These are phyloP conservation scores for Tuta absoluta DNA, from an alignment of 2,888 invertebrate genomes.

Conservation along the genomic window DNA sequence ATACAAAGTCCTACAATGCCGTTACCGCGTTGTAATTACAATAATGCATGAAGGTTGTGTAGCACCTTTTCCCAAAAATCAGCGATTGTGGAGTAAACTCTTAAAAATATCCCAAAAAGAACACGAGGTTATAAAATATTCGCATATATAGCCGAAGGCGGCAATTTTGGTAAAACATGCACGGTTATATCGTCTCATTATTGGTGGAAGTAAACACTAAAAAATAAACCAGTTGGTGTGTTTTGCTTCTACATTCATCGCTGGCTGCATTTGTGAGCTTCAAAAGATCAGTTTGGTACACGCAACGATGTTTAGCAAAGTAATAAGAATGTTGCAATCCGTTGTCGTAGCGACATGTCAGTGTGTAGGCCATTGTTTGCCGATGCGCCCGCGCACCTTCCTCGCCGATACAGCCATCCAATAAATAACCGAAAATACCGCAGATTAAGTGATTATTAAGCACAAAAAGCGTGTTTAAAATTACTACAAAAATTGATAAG, in stretches of 20 bases:
- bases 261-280: background rate
- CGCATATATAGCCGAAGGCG: slow-evolving; percentile 43
- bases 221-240: background rate
- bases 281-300: background rate
- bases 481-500: slow-evolving; percentile 60
- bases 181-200: slow-evolving; percentile 55
- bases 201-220: slow-evolving; percentile 30
- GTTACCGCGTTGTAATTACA: slow-evolving; percentile 53
- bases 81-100: slow-evolving; percentile 31
- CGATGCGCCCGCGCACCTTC: slow-evolving; percentile 47
- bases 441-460: slow-evolving; percentile 69
- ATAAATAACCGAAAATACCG: slow-evolving; percentile 55
- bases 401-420: slow-evolving; percentile 43
- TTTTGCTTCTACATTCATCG: background rate
- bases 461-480: slow-evolving; percentile 55
- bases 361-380: slow-evolving; percentile 45
- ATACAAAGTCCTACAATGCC: slow-evolving; percentile 24
- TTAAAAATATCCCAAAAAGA: slow-evolving; percentile 38
- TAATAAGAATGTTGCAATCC: background rate
- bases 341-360: background rate
- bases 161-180: slow-evolving; percentile 47
- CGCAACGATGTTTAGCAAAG: slow-evolving; percentile 2
- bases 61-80: slow-evolving; percentile 10
- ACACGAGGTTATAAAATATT: slow-evolving; percentile 41
- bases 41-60: slow-evolving; percentile 31